Evolutionary conservation across 2,888 invertebrate species (phyloP), one percentile per base, ranked within the genome.

Genomic region (Limnephilus rhombicus): DNA sequence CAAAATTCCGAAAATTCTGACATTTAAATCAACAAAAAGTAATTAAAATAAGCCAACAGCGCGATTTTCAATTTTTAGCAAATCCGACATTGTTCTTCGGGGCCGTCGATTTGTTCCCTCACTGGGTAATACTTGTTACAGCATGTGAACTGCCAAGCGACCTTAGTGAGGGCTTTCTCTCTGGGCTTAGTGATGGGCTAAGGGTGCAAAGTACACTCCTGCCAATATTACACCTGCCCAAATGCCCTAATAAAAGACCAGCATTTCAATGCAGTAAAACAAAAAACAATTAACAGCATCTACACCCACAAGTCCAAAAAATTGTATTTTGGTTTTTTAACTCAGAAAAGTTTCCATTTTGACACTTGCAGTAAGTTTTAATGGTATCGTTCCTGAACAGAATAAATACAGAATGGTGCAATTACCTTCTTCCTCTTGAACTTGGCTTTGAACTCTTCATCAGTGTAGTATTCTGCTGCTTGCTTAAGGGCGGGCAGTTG

Each of bases 391-490:
- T 68, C 24, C 24, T 68, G 9, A 68, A 68, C 24, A 86, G 5
- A 9, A 41, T 34, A 11, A 93, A 34, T 82, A 34, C 5, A 34
- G 31, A 15, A 18, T 13, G 34, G 15, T 4, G 34, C 29, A 45
- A 87, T 81, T 94, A 97, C 97, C 96, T 97, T 97, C 94, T 97
- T 98, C 95, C 99, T 98, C 95, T 98, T 99, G 95, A 99, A 99
- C 95, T 98, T 98, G 91, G 98, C 97, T 93, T 96, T 95, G 94
- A 99, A 96, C 96, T 99, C 99, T 93, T 98, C 97, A 94, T 97
- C 97, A 92, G 98, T 98, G 94, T 98, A 98, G 95, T 99, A 99
- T 95, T 99, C 99, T 15, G 98, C 97, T 2, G 99, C 99, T 31
- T 98, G 94, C 94, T 96, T 97, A 68, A 97, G 96, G 94, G 97